These are phyloP conservation scores for Melolontha melolontha DNA, from an alignment of 2,888 invertebrate species.

Conservation along the genomic window DNA sequence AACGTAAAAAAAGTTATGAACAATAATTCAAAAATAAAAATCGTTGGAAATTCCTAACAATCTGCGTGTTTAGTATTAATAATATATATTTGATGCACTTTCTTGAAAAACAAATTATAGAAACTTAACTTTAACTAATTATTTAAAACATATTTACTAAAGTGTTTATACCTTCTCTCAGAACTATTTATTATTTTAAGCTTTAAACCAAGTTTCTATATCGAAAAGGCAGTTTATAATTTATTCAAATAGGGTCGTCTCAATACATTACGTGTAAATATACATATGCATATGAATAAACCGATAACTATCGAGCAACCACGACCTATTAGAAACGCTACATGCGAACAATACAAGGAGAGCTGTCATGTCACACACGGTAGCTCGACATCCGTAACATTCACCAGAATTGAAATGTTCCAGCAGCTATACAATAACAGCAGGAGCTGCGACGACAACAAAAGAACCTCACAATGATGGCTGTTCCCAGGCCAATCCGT, in stretches of 20 bases:
- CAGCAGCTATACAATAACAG: slow-evolving; percentile 45
- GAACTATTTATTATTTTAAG: too few species aligned
- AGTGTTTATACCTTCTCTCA: too few species aligned
- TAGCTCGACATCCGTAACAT: slow-evolving; percentile 64
- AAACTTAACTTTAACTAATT: too few species aligned
- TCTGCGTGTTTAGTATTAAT: too few species aligned
- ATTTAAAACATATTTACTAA: too few species aligned
- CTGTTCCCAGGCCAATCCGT: slow-evolving; percentile 65
- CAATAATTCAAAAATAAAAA: too few species aligned
- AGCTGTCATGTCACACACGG: slow-evolving; percentile 65
- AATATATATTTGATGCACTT: too few species aligned
- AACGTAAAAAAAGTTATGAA: too few species aligned
- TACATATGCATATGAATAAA: slow-evolving; percentile 55
- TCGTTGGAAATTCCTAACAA: too few species aligned
- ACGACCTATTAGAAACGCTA: slow-evolving; percentile 58
- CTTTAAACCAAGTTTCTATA: too few species aligned
- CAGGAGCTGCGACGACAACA: slow-evolving; percentile 44
- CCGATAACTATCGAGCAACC: slow-evolving; percentile 54
- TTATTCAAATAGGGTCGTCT: slow-evolving; percentile 15
- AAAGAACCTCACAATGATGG: slow-evolving; percentile 62
- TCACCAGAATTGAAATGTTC: slow-evolving; percentile 64
- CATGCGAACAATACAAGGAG: slow-evolving; percentile 61
- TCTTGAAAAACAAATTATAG: too few species aligned
- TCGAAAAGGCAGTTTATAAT: background rate
- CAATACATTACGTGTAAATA: slow-evolving; percentile 40